These are phyloP conservation scores for Rostratula benghalensis DNA, from an alignment of 2,113 vertebrate genomes.

Conservation along the genomic window DNA sequence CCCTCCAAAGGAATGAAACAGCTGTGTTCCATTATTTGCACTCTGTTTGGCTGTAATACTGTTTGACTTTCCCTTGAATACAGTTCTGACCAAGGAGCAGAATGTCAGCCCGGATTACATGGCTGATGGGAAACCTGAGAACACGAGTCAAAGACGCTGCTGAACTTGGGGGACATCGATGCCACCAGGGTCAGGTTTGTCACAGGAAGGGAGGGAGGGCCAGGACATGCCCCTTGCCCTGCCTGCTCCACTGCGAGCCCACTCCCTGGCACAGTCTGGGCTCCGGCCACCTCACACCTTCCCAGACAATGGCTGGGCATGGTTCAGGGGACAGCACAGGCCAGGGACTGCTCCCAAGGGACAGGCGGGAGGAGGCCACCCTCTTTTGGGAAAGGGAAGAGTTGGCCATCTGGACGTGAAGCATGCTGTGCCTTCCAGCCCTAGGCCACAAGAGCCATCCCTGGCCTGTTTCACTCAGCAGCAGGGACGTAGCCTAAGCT, in stretches of 20 bases:
- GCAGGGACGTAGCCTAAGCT: not conserved
- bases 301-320: conserved; percentile 53
- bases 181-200: not conserved
- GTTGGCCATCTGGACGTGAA: not conserved
- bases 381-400: not conserved
- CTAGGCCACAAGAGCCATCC: not conserved
- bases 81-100: not conserved
- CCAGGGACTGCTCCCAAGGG: not conserved
- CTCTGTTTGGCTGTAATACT: not conserved
- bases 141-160: not conserved
- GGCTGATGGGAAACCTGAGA: not conserved
- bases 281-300: conserved; percentile 5
- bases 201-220: not conserved
- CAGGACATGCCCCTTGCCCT: not conserved
- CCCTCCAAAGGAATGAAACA: not conserved
- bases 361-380: conserved; percentile 12
- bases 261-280: not conserved
- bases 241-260: not conserved
- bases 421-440: conserved; percentile 20
- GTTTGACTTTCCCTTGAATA: not conserved
- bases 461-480: not conserved
- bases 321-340: conserved; percentile 17
- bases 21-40: not conserved
- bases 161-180: not conserved
- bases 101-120: not conserved